Evolutionary conservation across 2,797 vertebrate species (phyloP).

Genomic region (Tangara arthus): DNA sequence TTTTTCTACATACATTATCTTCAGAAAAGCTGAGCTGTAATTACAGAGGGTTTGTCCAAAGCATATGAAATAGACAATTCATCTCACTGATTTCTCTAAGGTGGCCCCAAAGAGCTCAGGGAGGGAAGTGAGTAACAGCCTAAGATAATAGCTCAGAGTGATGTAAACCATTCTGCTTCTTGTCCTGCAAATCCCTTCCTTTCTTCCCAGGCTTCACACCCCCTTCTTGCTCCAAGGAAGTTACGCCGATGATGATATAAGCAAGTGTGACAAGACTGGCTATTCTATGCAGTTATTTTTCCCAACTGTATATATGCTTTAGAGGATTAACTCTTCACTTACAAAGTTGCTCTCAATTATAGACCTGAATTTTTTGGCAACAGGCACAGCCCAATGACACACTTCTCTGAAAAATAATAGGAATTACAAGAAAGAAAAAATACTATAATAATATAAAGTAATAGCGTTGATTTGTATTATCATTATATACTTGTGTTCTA

Average conservation of each 20-base stretch:
- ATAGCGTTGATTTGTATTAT: not conserved
- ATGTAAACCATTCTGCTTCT: slow-evolving; percentile 16
- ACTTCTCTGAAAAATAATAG: not conserved
- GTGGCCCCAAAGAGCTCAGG: not conserved
- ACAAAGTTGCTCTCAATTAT: not conserved
- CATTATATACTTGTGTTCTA: not conserved
- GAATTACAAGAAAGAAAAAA: not conserved
- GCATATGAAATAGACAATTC: not conserved
- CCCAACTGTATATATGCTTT: not conserved
- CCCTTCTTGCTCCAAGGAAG: not conserved
- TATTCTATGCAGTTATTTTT: not conserved
- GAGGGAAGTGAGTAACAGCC: not conserved
- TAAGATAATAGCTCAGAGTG: not conserved
- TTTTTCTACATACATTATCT: not conserved
- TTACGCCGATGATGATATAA: not conserved
- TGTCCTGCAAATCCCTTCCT: not conserved
- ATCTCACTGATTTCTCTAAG: not conserved
- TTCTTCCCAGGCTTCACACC: not conserved
- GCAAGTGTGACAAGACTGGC: not conserved
- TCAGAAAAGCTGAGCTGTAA: not conserved
- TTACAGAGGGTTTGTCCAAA: not conserved
- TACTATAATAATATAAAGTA: not conserved
- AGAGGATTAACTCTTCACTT: not conserved
- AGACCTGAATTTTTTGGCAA: not conserved
- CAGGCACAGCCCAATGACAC: not conserved